phyloP scores from a whole-genome alignment of 2,797 vertebrate genomes.

The Mormyrops boulengeri region DNA sequence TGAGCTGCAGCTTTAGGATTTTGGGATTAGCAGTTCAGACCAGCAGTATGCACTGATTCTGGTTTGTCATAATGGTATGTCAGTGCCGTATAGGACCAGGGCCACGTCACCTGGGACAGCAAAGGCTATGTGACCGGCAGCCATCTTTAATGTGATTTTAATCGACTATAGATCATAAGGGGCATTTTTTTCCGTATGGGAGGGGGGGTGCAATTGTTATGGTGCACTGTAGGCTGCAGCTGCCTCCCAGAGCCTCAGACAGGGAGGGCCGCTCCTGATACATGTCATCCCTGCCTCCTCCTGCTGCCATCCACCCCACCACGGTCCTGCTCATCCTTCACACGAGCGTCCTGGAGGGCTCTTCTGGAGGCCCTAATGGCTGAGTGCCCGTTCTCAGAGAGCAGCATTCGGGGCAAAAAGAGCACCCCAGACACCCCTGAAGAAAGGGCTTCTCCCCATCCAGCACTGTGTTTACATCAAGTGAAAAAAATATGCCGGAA shows the following conservation, averaged over 20 bases:
- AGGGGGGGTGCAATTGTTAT: not conserved
- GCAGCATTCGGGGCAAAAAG: conserved; percentile 43
- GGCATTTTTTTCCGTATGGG: not conserved
- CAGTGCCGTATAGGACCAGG: not conserved
- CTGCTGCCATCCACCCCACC: conserved; percentile 22
- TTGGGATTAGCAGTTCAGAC: not conserved
- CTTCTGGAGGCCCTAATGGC: conserved; percentile 56
- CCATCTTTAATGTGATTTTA: not conserved
- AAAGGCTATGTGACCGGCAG: not conserved
- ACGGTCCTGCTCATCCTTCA: conserved; percentile 47
- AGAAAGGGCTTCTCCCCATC: conserved; percentile 40
- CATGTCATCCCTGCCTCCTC: not conserved
- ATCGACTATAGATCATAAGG: not conserved
- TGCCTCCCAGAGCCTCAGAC: not conserved
- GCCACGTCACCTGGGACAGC: not conserved
- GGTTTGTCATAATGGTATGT: not conserved
- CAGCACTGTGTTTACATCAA: conserved; percentile 40
- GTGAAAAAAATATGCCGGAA: conserved; percentile 19
- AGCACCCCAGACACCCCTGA: conserved; percentile 46
- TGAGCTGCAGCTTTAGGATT: not conserved
- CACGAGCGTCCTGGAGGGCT: conserved; percentile 39
- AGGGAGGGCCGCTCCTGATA: not conserved
- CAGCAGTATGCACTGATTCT: not conserved
- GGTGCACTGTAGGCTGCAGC: not conserved
- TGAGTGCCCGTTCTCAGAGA: conserved; percentile 50